A percentile compares a stretch with the other conserved stretches of the same genome.
Conservation (phyloP, 2,113 vertebrate species). For the Ciconia stormi region DNA sequence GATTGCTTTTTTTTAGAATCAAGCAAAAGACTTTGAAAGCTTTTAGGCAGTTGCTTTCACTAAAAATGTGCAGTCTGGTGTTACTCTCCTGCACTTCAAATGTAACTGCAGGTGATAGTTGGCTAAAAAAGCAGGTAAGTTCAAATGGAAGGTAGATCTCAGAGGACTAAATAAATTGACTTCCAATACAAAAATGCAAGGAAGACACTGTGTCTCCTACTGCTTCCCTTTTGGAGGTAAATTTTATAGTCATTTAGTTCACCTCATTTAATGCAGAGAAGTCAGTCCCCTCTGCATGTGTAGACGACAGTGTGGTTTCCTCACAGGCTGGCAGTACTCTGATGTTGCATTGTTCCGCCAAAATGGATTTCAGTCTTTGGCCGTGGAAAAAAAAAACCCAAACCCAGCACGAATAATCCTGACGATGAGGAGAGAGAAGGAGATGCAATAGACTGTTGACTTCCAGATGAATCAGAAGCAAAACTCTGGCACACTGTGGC, state of each 20-base stretch:
- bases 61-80: background rate
- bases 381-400: background rate
- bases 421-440: background rate
- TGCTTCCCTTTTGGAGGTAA: background rate
- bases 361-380: background rate
- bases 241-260: background rate
- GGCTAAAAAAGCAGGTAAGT: conserved; percentile 46
- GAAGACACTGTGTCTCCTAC: background rate
- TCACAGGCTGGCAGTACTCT: background rate
- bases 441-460: background rate
- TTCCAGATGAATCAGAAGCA: background rate
- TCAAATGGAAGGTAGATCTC: background rate
- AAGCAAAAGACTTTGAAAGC: background rate
- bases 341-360: background rate
- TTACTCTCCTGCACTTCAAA: background rate
- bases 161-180: background rate
- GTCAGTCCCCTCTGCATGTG: background rate
- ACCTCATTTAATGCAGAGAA: background rate
- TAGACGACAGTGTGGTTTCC: background rate
- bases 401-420: background rate
- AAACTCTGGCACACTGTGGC: background rate
- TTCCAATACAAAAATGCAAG: background rate
- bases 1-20: background rate
- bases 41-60: background rate
- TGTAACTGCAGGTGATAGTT: background rate